phyloP scores from a whole-genome alignment of 2,113 vertebrate species.

The Leucopsar rothschildi region DNA sequence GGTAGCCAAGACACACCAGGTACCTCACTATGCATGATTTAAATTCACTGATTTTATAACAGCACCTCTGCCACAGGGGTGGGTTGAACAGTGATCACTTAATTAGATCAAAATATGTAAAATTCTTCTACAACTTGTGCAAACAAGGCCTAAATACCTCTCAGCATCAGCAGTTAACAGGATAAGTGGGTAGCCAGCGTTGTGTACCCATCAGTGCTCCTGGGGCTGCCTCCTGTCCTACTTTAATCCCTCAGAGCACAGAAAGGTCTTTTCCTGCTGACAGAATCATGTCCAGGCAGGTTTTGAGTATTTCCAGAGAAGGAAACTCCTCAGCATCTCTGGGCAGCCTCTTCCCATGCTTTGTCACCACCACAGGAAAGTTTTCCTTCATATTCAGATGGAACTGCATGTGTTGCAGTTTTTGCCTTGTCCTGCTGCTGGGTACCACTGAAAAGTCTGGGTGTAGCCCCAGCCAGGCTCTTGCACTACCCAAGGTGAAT shows the following conservation, averaged over 20 bases:
- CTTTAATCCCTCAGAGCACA: neutral
- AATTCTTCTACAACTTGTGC: neutral
- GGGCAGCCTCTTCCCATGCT: neutral
- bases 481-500: no score
- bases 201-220: neutral
- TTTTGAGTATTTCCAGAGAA: neutral
- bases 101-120: neutral
- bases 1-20: neutral
- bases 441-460: neutral
- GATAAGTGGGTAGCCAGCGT: fast-evolving
- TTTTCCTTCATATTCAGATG: neutral
- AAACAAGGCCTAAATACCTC: neutral
- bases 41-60: neutral
- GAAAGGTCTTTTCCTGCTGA: neutral
- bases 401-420: neutral
- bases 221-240: neutral
- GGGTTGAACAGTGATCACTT: neutral
- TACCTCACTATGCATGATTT: fast-evolving
- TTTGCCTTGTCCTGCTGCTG: neutral
- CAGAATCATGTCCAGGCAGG: neutral
- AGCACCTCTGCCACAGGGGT: neutral
- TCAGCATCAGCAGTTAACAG: neutral
- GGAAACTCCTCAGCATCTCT: neutral
- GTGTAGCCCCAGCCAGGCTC: no score
- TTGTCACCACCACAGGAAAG: neutral